Percentiles rank a stretch among this genome's conserved stretches.
Conservation (phyloP, 35 echinoderm and acorn worm genomes). For the Holothuria glaberrima region DNA sequence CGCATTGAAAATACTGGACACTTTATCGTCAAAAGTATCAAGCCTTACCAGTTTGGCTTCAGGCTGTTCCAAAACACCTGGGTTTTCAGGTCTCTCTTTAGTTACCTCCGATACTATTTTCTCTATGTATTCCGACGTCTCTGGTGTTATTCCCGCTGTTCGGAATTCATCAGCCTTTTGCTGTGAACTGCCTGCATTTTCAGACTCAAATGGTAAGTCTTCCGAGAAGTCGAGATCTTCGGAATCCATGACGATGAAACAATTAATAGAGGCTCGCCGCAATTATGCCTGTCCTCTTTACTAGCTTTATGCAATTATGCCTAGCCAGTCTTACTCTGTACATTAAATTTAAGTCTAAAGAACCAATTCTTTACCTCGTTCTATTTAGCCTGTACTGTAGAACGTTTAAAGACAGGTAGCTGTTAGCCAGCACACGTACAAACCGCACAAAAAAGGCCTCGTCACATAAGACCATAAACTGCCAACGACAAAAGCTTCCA, state of each 20-base stretch:
- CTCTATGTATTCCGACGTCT: too few species aligned
- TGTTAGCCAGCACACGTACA: too few species aligned
- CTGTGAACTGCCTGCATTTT: constrained; percentile 47
- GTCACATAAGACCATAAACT: neutral
- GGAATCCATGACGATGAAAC: constrained; percentile 17
- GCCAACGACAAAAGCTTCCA: too few species aligned
- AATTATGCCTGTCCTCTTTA: constrained; percentile 51
- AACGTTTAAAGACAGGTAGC: too few species aligned
- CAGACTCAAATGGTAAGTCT: constrained; percentile 45
- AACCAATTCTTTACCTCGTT: constrained; percentile 19
- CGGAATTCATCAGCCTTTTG: constrained; percentile 42
- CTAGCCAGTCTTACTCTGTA: constrained; percentile 24
- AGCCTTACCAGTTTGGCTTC: constrained; percentile 47
- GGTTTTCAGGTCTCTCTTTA: constrained; percentile 8
- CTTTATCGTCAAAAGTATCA: constrained; percentile 5
- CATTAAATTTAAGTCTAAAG: constrained; percentile 13
- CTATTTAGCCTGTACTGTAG: neutral
- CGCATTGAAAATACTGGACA: constrained; percentile 48
- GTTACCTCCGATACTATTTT: too few species aligned
- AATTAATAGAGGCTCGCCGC: constrained; percentile 19
- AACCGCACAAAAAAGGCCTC: too few species aligned
- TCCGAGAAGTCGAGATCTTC: constrained; percentile 45
- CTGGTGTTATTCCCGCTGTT: too few species aligned
- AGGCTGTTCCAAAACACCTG: constrained; percentile 32
- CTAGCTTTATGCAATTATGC: constrained; percentile 40